These are phyloP conservation scores for Cataglyphis rosenhaueri DNA, from an alignment of 2,888 invertebrate genomes.

Conservation along the genomic window DNA sequence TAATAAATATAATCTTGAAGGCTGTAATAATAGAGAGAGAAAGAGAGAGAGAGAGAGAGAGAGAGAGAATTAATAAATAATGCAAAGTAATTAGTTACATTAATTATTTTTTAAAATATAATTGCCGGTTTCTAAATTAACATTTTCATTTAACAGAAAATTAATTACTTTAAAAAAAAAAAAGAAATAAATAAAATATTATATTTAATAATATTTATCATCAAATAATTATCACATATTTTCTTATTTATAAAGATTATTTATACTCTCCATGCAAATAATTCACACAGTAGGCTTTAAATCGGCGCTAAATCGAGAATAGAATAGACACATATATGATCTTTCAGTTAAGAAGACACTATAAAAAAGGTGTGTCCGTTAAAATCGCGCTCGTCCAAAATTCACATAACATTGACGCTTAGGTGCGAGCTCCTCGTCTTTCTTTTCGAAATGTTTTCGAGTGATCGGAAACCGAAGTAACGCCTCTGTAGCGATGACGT, in stretches of 20 bases:
- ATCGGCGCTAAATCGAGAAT: background rate
- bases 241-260: background rate
- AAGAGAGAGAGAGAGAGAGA: too few relatives aligned
- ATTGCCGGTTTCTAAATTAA: too few relatives aligned
- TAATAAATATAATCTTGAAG: background rate
- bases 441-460: slow-evolving; percentile 57
- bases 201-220: background rate
- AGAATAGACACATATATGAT: background rate
- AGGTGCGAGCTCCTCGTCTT: slow-evolving; percentile 36
- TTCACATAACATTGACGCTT: slow-evolving; percentile 22
- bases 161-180: background rate
- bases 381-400: slow-evolving; percentile 17
- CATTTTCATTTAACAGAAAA: too few relatives aligned
- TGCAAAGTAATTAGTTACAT: background rate
- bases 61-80: background rate
- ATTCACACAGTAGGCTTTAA: background rate
- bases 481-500: slow-evolving; percentile 78
- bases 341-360: background rate
- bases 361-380: background rate
- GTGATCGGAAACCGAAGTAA: slow-evolving; percentile 68
- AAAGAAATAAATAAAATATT: background rate
- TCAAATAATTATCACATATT: background rate
- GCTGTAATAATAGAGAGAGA: background rate
- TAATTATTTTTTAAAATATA: too few relatives aligned
- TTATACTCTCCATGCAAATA: background rate